phyloP scores from a whole-genome alignment of 1,140 invertebrate genomes.

The Leptopilina clavipes region DNA sequence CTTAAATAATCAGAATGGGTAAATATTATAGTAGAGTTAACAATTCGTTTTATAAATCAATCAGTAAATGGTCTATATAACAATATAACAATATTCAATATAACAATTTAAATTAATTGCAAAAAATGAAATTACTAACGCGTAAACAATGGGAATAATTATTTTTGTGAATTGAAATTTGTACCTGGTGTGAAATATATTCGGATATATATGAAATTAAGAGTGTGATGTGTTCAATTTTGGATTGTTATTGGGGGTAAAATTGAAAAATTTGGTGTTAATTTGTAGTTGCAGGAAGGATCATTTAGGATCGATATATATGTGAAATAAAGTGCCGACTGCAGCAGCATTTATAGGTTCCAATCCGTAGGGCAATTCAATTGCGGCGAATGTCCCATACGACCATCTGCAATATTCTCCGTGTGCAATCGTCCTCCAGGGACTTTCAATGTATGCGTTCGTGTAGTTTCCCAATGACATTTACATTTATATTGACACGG shows the following conservation, averaged over 20 bases:
- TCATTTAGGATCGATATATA: constrained; percentile 39
- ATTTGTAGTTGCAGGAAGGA: neutral
- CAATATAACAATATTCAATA: no score
- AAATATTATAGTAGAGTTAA: no score
- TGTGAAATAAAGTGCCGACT: constrained; percentile 55
- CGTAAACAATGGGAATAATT: no score
- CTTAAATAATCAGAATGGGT: no score
- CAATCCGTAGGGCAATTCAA: constrained; percentile 68
- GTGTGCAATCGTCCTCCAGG: constrained; percentile 64
- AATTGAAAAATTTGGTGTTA: neutral
- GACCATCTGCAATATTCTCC: constrained; percentile 66
- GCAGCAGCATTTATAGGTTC: constrained; percentile 62
- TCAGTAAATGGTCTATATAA: no score
- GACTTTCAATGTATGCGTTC: constrained; percentile 61
- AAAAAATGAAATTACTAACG: no score
- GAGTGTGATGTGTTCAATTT: neutral
- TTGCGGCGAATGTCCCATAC: constrained; percentile 61
- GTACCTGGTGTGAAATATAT: no score
- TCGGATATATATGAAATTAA: no score
- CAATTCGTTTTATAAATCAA: no score
- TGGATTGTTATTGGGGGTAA: neutral
- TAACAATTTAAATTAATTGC: no score
- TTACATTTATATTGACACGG: constrained; percentile 73
- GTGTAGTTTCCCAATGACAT: constrained; percentile 63
- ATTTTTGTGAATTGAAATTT: no score